Evolutionary conservation across 2,888 invertebrate species (phyloP), one percentile per base, ranked within the genome.

Genomic region (Leptinotarsa haldemani): DNA sequence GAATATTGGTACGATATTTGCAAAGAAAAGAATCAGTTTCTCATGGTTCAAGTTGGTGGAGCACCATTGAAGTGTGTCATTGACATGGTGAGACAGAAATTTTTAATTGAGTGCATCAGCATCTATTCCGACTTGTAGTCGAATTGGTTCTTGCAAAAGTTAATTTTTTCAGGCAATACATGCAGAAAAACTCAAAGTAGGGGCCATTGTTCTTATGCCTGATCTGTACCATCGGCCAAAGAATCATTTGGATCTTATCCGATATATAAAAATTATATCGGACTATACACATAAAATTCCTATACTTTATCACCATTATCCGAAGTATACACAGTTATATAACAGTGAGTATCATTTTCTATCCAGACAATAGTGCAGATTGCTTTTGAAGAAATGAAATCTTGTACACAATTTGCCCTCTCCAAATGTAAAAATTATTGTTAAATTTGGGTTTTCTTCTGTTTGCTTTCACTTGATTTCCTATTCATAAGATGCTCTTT

Each of bases 281-380:
- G 79, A 81, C 66, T 79, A 78, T 69, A 82, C 81, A 52, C 80
- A 81, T 40, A 91, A 91, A 9, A 91, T 93, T 1, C 96, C 96
- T 0, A 90, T 96, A 68, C 88, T 95, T 25, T 95, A 96, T 84
- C 96, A 97, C 84, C 95, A 96, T 83, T 93, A 95, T 81, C 95
- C 96, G 1, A 88, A 88, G 75, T 91, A 93, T 85, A 93, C 92
- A 48, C 91, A 91, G 56, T 52, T 77, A 74, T 92, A 95, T 53
- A 90, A 92, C 78, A 88, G 95, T 95, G 89, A 91, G 92, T 89
- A 56, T 56, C 20, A 5, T 20, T 22, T 18, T 52, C 9, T 40
- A 40, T 40, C 5, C 40, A 9, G 40, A 9, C 40, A 30, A 9
- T 9, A 30, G 9, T 4, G 4, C 30, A 50, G 50, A 50, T 50